These are phyloP conservation scores for Lordiphosa collinella DNA, from an alignment of 1,140 invertebrate species.

Conservation along the genomic window DNA sequence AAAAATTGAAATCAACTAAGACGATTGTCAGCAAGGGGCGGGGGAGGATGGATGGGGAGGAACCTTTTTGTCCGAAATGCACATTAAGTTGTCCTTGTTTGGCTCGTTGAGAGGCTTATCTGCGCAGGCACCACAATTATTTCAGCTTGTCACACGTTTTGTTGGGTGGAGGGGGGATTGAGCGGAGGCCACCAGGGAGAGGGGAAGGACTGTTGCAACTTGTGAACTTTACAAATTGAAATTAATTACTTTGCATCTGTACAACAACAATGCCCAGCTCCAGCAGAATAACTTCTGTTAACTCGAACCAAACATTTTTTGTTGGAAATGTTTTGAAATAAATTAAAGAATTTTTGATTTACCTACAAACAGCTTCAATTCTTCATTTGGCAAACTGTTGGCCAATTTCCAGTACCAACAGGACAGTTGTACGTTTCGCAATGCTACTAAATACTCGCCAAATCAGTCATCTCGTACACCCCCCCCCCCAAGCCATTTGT, in stretches of 20 bases:
- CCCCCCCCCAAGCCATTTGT: not conserved
- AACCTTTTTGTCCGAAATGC: constrained; percentile 16
- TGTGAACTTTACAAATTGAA: constrained; percentile 74
- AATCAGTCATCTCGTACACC: not conserved
- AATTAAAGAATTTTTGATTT: no score
- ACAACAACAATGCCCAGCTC: not conserved
- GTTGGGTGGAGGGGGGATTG: not conserved
- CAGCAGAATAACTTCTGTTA: not conserved
- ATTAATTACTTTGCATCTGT: constrained; percentile 64
- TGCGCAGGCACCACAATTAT: constrained; percentile 68
- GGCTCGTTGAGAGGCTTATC: constrained; percentile 50
- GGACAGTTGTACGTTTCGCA: no score
- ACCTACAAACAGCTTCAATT: no score
- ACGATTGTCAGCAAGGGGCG: constrained; percentile 5
- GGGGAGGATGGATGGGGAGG: no score
- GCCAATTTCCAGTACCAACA: no score
- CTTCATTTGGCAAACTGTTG: no score
- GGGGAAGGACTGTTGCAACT: constrained; percentile 29
- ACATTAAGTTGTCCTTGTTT: constrained; percentile 66
- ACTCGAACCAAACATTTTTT: not conserved
- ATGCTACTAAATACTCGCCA: no score
- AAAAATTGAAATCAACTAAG: constrained; percentile 56
- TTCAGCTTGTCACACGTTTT: constrained; percentile 60
- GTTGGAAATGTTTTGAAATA: not conserved
- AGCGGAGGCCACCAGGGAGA: not conserved